These are phyloP conservation scores for Phalacrocorax brasilianus DNA, from an alignment of 2,113 vertebrate species.

Conservation along the genomic window DNA sequence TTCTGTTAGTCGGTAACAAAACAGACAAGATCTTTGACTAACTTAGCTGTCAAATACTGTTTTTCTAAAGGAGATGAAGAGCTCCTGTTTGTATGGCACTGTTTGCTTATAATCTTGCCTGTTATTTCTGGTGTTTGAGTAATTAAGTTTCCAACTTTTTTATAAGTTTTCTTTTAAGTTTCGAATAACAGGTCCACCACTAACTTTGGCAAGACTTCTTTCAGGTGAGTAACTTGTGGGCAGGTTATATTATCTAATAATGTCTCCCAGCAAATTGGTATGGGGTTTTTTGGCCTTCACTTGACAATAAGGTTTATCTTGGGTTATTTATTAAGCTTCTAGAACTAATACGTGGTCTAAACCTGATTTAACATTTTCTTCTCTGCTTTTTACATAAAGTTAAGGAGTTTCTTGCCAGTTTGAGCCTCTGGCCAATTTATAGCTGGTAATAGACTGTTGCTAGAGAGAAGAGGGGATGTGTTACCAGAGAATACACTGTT, in stretches of 20 bases:
- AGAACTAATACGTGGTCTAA: background rate
- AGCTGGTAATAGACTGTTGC: background rate
- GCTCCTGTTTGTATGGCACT: background rate
- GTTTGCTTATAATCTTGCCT: background rate
- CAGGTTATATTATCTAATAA: background rate
- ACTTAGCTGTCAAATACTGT: background rate
- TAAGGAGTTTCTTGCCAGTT: background rate
- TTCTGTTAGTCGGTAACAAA: background rate
- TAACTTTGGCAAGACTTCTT: conserved; percentile 80
- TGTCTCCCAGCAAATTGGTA: background rate
- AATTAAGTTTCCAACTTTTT: background rate
- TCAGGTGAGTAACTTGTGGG: conserved; percentile 74
- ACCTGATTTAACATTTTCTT: background rate
- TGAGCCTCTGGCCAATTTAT: background rate
- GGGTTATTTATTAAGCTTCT: background rate
- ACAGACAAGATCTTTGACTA: background rate
- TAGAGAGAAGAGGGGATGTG: background rate
- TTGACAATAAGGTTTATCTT: background rate
- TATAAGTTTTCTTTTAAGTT: conserved; percentile 66
- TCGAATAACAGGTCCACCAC: conserved; percentile 69
- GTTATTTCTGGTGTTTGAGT: background rate
- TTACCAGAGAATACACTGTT: background rate
- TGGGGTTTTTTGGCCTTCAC: background rate
- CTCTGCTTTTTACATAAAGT: background rate
- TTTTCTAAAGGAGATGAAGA: background rate